Evolutionary conservation across 2,888 invertebrate genomes (phyloP).

Genomic region (Synergus itoensis): DNA sequence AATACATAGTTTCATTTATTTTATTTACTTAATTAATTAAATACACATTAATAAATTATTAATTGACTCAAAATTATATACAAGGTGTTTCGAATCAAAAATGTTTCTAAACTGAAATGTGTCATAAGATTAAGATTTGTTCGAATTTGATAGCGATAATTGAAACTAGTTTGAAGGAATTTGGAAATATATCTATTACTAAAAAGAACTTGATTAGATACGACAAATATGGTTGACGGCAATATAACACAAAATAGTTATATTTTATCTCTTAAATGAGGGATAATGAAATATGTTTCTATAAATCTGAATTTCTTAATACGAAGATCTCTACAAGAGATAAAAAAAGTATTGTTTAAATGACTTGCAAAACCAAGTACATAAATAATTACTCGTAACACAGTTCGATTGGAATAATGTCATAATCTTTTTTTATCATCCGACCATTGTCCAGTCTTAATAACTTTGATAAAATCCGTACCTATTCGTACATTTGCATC

Average conservation of each 20-base stretch:
- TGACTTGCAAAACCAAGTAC: background rate
- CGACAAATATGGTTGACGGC: conserved; percentile 4
- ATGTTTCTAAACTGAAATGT: background rate
- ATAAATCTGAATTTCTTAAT: background rate
- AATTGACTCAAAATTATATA: background rate
- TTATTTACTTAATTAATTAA: background rate
- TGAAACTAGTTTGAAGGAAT: background rate
- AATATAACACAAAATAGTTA: background rate
- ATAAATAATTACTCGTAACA: background rate
- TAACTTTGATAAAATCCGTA: conserved; percentile 8
- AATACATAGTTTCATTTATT: background rate
- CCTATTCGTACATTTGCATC: background rate
- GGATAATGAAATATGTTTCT: background rate
- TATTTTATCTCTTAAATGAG: background rate
- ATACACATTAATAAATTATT: background rate
- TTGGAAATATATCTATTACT: background rate
- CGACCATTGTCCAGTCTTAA: background rate
- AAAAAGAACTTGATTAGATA: conserved; percentile 31
- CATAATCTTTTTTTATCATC: conserved; percentile 22
- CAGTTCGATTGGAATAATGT: conserved; percentile 7
- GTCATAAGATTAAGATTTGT: conserved; percentile 11
- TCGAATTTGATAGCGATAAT: conserved; percentile 17
- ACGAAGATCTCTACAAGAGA: too few species aligned
- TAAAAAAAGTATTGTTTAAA: background rate
- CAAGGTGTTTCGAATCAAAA: background rate